Base-by-base conservation (phyloP, 2,888 invertebrate genomes). In the Melanargia galathea region DNA sequence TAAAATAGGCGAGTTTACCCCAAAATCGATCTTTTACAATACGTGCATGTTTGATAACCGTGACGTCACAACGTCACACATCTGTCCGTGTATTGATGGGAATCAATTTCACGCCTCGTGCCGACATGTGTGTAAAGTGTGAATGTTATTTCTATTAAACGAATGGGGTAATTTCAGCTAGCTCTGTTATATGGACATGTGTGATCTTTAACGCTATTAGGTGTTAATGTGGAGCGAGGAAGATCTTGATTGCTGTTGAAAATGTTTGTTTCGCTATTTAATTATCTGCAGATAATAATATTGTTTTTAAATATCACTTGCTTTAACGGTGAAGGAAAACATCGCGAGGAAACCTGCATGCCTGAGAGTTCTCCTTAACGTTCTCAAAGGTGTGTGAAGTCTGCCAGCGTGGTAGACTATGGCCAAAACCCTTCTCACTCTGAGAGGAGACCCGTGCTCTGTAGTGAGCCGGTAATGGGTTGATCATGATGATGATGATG, bases 101-200 rank as follows among this genome's bases (percentile, higher is more conserved):
- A 79, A 81, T 82, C 79, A 79, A 84, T 84, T 82, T 80, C 77
- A 82, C 78, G 81, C 77, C 67, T 70, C 67, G 18, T 54, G 54
- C 62, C 59, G 66, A 67, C 70, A 67, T 49, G 60, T 49, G 60
- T 59, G 54, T 55, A 58, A 49, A 48, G 40, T 62, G 40, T 57
- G 38, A 62, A 56, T 51, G 57, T 51, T 51, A 62, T 62, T 62
- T 51, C 48, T 33, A 57, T 55, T 30, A 45, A 57, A 43, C 18
- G 49, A 51, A 43, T 60, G 49, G 56, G 56, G 30, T 43, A 56
- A 10, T 5, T 13, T 4, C 3, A 30, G n/a, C 5, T 30, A 22
- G 16, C 7, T n/a, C 45, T 46, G 18, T 45, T 13, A 1, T 1
- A 22, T 18, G 35, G 54, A 40, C 30, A 51, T 51, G 51, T 51